Conservation (phyloP, 2,113 vertebrate species). For the Phrynosoma blainvillii region DNA sequence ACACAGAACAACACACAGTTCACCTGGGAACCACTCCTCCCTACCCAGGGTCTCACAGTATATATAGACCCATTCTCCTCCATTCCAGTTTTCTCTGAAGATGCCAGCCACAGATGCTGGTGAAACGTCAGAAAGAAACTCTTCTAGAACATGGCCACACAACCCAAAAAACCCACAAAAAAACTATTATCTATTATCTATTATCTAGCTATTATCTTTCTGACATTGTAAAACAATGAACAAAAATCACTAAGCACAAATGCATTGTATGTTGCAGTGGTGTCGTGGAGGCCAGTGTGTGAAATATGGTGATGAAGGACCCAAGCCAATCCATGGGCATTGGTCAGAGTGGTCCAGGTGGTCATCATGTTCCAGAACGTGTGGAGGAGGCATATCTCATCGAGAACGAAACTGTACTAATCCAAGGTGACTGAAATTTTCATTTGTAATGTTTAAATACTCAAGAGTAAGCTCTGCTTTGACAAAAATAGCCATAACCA, state of each 20-base stretch:
- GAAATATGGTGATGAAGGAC: conserved; percentile 85
- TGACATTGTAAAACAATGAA: background rate
- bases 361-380: conserved; percentile 88
- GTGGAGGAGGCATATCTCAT: conserved; percentile 85
- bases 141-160: no score
- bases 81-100: no score
- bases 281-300: conserved; percentile 91
- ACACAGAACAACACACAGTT: no score
- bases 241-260: background rate
- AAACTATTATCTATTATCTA: no score
- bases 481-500: background rate
- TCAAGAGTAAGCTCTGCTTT: background rate
- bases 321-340: conserved; percentile 81
- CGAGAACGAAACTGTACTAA: conserved; percentile 86
- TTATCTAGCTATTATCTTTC: background rate
- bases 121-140: no score
- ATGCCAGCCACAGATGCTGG: no score
- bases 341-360: conserved; percentile 90
- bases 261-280: conserved; percentile 76
- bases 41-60: no score
- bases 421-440: conserved; percentile 74
- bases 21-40: no score
- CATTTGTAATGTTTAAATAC: background rate
- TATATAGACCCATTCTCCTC: no score
- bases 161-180: no score